phyloP scores from a whole-genome alignment of 2,888 invertebrate species.

The Plebejus melissa region DNA sequence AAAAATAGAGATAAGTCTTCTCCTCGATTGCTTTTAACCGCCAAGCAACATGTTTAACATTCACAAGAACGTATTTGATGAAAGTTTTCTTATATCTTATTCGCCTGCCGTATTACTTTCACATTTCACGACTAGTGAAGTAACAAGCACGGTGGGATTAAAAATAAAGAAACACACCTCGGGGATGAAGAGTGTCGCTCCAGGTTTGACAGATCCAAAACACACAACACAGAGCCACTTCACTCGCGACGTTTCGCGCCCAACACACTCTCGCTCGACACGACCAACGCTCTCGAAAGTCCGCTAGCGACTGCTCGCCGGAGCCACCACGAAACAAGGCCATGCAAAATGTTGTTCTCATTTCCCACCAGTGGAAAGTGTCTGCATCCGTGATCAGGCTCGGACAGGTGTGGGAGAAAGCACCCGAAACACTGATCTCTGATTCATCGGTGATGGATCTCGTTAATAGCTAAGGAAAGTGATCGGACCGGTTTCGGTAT shows the following conservation, averaged over 20 bases:
- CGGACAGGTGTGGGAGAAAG: slow-evolving; percentile 76
- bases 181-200: slow-evolving; percentile 55
- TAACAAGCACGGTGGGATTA: not conserved
- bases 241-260: slow-evolving; percentile 56
- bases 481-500: slow-evolving; percentile 63
- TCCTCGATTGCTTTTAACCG: not conserved
- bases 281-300: slow-evolving; percentile 44
- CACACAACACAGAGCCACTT: slow-evolving; percentile 48
- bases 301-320: slow-evolving; percentile 51
- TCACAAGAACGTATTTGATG: slow-evolving; percentile 17
- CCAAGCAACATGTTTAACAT: not conserved
- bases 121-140: slow-evolving; percentile 25
- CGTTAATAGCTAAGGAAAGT: slow-evolving; percentile 56
- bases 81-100: slow-evolving; percentile 24
- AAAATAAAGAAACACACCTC: slow-evolving; percentile 50
- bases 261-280: slow-evolving; percentile 35
- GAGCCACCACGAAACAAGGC: slow-evolving; percentile 62
- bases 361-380: slow-evolving; percentile 74
- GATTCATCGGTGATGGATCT: slow-evolving; percentile 68
- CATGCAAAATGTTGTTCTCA: slow-evolving; percentile 73
- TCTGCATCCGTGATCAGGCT: slow-evolving; percentile 72
- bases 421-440: slow-evolving; percentile 68
- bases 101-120: slow-evolving; percentile 27
- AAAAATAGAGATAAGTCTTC: not conserved
- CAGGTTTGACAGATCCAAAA: slow-evolving; percentile 65